Evolutionary conservation across 2,797 vertebrate species (phyloP), one percentile per base, ranked within the genome.

Genomic region (Telmatherina bonti): DNA sequence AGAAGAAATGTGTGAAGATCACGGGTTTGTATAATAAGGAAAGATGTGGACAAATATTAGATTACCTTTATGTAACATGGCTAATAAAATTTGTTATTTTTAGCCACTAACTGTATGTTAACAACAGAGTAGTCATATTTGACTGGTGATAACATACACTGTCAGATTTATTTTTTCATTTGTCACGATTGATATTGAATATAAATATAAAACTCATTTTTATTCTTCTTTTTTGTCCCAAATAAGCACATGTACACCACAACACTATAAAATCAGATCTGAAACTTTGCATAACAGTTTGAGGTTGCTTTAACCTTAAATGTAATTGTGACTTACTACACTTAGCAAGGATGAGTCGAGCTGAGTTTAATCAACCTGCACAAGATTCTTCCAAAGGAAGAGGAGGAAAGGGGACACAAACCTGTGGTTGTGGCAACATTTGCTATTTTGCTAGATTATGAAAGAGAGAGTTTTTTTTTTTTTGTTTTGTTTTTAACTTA

Each of bases 1-100:
- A 45, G 53, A 73, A 70, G 59, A 85, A 58, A 75, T 30, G 36
- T 68, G 68, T 76, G 38, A 86, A 63, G 74, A 72, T 33, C 72
- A 67, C 2, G 20, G 66, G 80, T 59, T 51, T n/a, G 51, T 38
- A 45, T 64, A 70, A 80, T 60, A 49, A 74, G 74, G 67, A 74
- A 81, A 49, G 78, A 88, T 65, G 66, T 66, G 67, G 54, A 41
- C 66, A 78, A 63, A 54, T 66, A 89, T 87, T 66, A 62, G 36
- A 88, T 88, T 76, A 77, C 22, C 11, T 65, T 57, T 49, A 33
- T 47, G 58, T 62, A 59, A 67, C 61, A 22, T 12, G 41, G 45
- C 15, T 70, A 71, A 79, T 63, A 26, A 15, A 72, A 62, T 31
- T 55, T 29, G 29, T 62, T 76, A 62, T 29, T 80, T 75, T 60